Conservation (phyloP, 2,888 invertebrate species). For the Elegia similella region DNA sequence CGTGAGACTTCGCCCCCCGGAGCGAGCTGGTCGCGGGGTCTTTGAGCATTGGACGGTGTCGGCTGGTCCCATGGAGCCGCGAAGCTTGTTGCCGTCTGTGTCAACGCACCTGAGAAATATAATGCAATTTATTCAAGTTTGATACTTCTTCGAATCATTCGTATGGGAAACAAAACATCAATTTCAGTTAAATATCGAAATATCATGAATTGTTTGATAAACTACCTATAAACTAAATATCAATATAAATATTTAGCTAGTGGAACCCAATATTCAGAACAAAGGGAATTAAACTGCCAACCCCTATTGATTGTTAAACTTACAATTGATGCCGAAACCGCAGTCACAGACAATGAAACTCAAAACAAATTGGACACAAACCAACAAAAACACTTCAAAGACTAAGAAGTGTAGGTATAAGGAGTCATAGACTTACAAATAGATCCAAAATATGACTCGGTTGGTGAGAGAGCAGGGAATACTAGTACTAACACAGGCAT, state of each 20-base stretch:
- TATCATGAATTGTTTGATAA: no score
- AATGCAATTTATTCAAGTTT: no score
- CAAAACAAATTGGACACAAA: neutral
- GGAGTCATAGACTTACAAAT: neutral
- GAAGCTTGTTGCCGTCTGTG: conserved; percentile 87
- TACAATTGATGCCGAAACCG: neutral
- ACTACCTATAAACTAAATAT: no score
- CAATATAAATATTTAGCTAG: neutral
- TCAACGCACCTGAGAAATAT: conserved; percentile 84
- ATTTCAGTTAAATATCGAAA: no score
- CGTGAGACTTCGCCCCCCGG: conserved; percentile 76
- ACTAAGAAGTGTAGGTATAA: neutral
- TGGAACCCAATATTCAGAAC: neutral
- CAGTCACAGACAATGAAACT: neutral
- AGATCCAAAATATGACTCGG: no score
- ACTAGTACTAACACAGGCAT: no score
- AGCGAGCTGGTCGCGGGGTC: conserved; percentile 53
- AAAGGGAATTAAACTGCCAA: neutral
- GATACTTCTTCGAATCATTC: no score
- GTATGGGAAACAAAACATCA: no score
- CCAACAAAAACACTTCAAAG: conserved; percentile 2
- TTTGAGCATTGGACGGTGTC: conserved; percentile 84
- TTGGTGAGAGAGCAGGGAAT: no score
- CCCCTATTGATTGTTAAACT: neutral
- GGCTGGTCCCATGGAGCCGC: conserved; percentile 90